Base-by-base conservation (phyloP, 2,888 invertebrate species). In the Tiliacea citrago region DNA sequence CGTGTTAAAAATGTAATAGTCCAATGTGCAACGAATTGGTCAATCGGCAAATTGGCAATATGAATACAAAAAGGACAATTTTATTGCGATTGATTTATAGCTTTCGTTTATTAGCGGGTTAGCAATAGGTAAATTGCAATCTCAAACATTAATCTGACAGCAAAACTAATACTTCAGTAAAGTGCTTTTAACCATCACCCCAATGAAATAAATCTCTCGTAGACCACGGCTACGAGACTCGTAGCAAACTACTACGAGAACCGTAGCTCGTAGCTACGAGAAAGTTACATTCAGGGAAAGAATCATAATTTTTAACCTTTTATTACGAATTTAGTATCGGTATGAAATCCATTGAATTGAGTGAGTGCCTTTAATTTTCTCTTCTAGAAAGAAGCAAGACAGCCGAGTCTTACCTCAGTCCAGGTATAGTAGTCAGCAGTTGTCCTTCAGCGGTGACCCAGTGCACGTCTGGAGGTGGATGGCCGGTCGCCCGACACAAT, bases 361-460 rank as follows among this genome's bases (percentile, higher is more conserved):
- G 5, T 21, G 29, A 9, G 3, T 29, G 9, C 4, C 7, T 13
- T n/a, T 75, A 6, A 29, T n/a, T 57, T 16, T 8, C 0, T n/a
- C 4, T 7, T 39, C 21, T 9, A 9, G 2, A 12, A 35, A 35
- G 21, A 68, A 55, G 7, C 42, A 16, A 39, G 45, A 13, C 3
- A 45, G 4, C 16, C 0, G 16, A 66, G 24, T 39, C 86, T 82
- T 85, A 96, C 96, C 96, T 93, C 42, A 96, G 86, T 13, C 96
- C 96, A 0, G 96, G 96, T 90, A 96, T 95, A 18, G 96, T 96
- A 0, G 95, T 94, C 9, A 96, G 90, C n/a, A 95, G 88, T 79
- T 96, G 96, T 47, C 96, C 96, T 77, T 96, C 96, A 76, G 93
- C 91, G 0, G 96, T 96, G 81, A 96, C 94, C 96, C 96, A 96